phyloP scores from a whole-genome alignment of 2,797 vertebrate species.

The Phylloscopus collybita region DNA sequence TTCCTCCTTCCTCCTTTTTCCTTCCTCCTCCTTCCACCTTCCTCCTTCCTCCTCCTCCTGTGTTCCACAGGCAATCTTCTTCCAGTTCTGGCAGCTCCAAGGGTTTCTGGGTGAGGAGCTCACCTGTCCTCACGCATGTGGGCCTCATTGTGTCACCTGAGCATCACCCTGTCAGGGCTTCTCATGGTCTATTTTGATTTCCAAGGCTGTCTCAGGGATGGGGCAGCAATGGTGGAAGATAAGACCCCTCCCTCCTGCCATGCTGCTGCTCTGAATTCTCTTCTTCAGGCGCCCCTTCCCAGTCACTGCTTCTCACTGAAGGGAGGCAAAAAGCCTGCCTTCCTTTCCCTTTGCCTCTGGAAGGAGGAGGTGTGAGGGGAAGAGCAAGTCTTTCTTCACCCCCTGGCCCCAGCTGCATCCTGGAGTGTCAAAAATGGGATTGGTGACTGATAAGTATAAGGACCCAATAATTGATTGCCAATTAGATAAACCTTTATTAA shows the following conservation, averaged over 20 bases:
- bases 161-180: not conserved
- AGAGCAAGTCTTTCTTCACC: not conserved
- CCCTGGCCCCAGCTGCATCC: not conserved
- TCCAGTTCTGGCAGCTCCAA: not conserved
- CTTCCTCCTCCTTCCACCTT: no score
- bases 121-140: not conserved
- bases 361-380: not conserved
- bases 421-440: not conserved
- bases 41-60: not conserved
- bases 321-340: not conserved
- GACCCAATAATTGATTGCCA: no score
- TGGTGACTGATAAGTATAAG: not conserved
- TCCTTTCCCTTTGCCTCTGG: not conserved
- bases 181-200: not conserved
- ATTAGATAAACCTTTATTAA: no score
- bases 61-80: not conserved
- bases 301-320: not conserved
- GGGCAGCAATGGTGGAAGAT: not conserved
- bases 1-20: no score
- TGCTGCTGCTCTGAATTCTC: not conserved
- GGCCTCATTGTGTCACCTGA: not conserved
- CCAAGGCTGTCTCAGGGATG: not conserved
- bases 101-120: not conserved
- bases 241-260: not conserved
- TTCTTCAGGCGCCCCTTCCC: not conserved